These are phyloP conservation scores for Trachemys scripta DNA, from an alignment of 2,113 vertebrate genomes.

Conservation along the genomic window DNA sequence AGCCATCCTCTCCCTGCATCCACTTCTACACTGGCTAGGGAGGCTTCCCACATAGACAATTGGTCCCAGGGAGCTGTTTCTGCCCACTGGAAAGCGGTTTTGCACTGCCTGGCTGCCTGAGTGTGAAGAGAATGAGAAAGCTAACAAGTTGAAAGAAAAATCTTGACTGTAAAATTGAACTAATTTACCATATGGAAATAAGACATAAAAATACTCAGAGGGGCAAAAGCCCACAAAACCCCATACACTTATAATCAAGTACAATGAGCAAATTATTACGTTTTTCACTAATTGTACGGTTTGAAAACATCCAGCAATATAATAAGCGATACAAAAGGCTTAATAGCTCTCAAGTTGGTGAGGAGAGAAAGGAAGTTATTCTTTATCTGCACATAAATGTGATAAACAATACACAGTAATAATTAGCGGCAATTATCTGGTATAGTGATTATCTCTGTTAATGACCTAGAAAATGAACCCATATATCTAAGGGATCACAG, in stretches of 20 bases:
- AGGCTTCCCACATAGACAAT: neutral
- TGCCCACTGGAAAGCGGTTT: neutral
- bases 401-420: slow-evolving; percentile 35
- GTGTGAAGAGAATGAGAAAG: neutral
- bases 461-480: slow-evolving; percentile 1
- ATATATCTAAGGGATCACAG: neutral
- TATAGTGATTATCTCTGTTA: slow-evolving; percentile 7
- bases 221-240: neutral
- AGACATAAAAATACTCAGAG: neutral
- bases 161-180: neutral
- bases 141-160: neutral
- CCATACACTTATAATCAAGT: rapidly evolving
- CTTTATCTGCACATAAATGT: slow-evolving; percentile 36
- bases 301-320: neutral
- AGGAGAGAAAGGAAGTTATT: slow-evolving; percentile 3
- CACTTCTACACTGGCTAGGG: neutral
- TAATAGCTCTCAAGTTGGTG: neutral
- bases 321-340: slow-evolving; percentile 2
- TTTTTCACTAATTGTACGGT: neutral
- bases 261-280: neutral
- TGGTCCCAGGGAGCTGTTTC: neutral
- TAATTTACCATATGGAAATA: neutral
- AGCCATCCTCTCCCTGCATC: neutral
- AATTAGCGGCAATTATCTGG: slow-evolving; percentile 58
- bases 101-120: neutral